Percentiles rank a stretch among this genome's conserved stretches.
These are phyloP conservation scores for Ammodytes marinus DNA, from an alignment of 2,113 vertebrate genomes.

Conservation along the genomic window DNA sequence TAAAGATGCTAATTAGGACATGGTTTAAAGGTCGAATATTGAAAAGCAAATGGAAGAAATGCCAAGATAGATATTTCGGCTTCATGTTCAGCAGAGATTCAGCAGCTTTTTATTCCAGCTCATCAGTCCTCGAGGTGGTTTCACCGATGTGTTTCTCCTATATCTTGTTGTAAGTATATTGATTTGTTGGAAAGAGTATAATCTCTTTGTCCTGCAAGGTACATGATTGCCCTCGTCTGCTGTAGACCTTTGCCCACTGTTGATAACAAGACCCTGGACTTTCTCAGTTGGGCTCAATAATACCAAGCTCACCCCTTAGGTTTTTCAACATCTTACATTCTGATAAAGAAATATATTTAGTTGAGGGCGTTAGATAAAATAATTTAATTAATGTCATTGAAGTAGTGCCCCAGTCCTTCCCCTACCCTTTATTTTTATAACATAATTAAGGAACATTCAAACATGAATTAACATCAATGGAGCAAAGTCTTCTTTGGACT, in stretches of 20 bases:
- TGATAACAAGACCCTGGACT: constrained; percentile 16
- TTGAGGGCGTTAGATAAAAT: not conserved
- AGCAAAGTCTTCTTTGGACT: not conserved
- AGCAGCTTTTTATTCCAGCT: constrained; percentile 15
- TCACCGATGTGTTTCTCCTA: constrained; percentile 46
- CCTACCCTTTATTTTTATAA: not conserved
- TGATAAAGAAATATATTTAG: not conserved
- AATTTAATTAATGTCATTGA: not conserved
- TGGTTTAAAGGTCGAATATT: constrained; percentile 40
- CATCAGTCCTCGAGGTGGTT: constrained; percentile 16
- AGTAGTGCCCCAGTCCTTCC: not conserved
- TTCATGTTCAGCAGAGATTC: not conserved
- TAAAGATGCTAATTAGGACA: constrained; percentile 36
- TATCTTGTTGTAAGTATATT: constrained; percentile 32
- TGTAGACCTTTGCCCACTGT: constrained; percentile 4
- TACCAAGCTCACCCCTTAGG: not conserved
- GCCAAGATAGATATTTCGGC: not conserved
- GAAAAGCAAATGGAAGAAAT: constrained; percentile 11
- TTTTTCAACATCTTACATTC: not conserved
- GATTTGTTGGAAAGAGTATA: constrained; percentile 17
- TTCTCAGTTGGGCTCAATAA: constrained; percentile 3
- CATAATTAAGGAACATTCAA: not conserved
- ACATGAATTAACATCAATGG: not conserved
- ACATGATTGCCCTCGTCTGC: constrained; percentile 10
- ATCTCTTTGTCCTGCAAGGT: constrained; percentile 19